Conservation (phyloP, 2,113 vertebrate genomes). For the Okapia johnstoni region DNA sequence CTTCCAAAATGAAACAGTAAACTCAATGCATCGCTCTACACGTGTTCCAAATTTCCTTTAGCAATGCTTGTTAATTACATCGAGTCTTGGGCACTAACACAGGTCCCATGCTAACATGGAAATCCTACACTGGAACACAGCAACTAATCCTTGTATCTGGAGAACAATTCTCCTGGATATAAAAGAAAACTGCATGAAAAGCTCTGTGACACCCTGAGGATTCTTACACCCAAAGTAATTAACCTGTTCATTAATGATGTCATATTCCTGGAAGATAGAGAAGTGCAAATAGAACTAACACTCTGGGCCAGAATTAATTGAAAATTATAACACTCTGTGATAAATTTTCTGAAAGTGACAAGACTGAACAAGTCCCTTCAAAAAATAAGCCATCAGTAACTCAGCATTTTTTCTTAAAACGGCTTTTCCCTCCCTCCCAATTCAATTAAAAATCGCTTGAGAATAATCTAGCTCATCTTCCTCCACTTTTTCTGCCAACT, state of each 20-base stretch:
- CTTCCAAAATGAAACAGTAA: background rate
- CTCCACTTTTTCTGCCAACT: background rate
- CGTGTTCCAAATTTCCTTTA: background rate
- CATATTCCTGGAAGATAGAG: constrained; percentile 44
- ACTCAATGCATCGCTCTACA: background rate
- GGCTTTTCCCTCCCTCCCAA: background rate
- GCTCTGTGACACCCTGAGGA: background rate
- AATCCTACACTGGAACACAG: background rate
- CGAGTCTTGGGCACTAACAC: constrained; percentile 15
- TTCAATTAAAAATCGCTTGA: background rate
- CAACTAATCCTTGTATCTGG: constrained; percentile 21
- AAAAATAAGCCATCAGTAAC: constrained; percentile 24
- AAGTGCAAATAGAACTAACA: constrained; percentile 3
- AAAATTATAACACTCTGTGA: constrained; percentile 27
- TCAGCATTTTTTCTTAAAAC: background rate
- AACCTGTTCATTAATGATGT: constrained; percentile 45
- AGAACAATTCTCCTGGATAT: constrained; percentile 25
- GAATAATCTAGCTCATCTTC: background rate
- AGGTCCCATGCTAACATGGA: background rate
- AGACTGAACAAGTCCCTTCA: constrained; percentile 35
- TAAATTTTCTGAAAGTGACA: constrained; percentile 45
- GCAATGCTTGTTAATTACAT: constrained; percentile 45
- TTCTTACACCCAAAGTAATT: background rate
- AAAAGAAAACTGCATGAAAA: constrained; percentile 30
- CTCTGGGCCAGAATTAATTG: constrained; percentile 31